These are phyloP conservation scores for Portevinia maculata DNA, from an alignment of 2,888 invertebrate species.

Conservation along the genomic window DNA sequence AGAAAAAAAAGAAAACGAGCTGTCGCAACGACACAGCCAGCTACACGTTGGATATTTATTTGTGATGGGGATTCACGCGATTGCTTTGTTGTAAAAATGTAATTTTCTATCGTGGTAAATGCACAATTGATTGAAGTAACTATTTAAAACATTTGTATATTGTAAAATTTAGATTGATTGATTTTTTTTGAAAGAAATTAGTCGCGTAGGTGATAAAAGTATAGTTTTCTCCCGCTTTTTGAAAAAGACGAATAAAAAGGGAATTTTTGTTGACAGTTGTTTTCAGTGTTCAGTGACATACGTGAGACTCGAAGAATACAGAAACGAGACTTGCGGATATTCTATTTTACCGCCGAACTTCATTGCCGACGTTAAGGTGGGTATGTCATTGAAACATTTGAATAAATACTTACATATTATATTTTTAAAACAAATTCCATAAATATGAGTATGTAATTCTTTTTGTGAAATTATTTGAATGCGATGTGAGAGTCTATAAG, in stretches of 20 bases:
- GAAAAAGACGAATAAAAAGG: constrained; percentile 67
- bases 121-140: constrained; percentile 21
- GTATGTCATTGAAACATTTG: not conserved
- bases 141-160: constrained; percentile 9
- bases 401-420: no score
- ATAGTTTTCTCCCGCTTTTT: constrained; percentile 71
- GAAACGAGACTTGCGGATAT: constrained; percentile 29
- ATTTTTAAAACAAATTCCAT: no score
- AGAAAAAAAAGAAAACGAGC: constrained; percentile 42
- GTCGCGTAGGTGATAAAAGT: constrained; percentile 64
- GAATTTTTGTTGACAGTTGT: constrained; percentile 71
- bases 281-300: constrained; percentile 40
- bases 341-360: constrained; percentile 15
- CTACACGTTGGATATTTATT: constrained; percentile 54
- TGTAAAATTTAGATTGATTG: constrained; percentile 12
- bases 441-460: no score
- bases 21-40: constrained; percentile 30
- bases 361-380: constrained; percentile 23
- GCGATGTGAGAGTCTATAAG: no score
- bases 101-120: constrained; percentile 18
- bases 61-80: constrained; percentile 22
- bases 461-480: no score
- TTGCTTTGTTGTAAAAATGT: not conserved
- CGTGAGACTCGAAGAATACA: constrained; percentile 42
- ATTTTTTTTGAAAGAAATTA: constrained; percentile 36